Base-by-base conservation (phyloP, 2,888 invertebrate genomes). In the Cheilosia impressa region DNA sequence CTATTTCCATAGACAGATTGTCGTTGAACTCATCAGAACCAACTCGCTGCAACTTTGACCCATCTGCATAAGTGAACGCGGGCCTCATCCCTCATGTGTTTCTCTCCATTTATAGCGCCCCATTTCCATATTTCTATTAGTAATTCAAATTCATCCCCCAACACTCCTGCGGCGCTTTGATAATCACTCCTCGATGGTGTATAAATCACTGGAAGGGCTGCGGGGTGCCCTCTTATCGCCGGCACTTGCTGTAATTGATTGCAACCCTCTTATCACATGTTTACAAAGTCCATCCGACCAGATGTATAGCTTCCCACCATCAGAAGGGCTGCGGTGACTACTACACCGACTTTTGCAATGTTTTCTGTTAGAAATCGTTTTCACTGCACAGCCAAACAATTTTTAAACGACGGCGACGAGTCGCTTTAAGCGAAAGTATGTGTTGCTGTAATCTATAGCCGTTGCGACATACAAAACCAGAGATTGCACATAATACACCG, bases 1-100 rank as follows among this genome's bases (percentile, higher is more conserved):
- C 78, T 68, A 72, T 78, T 82, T 82, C 77, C 43, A 83, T 58
- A 55, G 38, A 71, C 50, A 68, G 58, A 79, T 79, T 72, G 60
- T 43, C 27, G 72, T 72, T 72, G 66, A 80, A 80, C 58, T 72
- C 6, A 45, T 24, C 17, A 27, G 3, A 55, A 55, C 27, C n/a
- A n/a, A 60, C 10, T 22, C 1, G 22, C 22, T 71, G 58, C 58
- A 82, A 82, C 65, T 77, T 66, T 82, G 82, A 77, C 77, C 77
- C 72, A 52, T 63, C 58, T 65, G 53, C 71, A 77, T 72, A 78
- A 62, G 60, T 77, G 77, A 68, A 68, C 50, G n/a, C 27, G 75
- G 41, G 50, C 60, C 71, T 15, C 5, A 0, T 38, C 43, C 60
- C 71, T 15, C 5, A 0, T 38, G 38, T 38, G 9, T 47, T 62